Evolutionary conservation across 2,888 invertebrate species (phyloP), one percentile per base, ranked within the genome.

Genomic region (Epistrophella euchroma): DNA sequence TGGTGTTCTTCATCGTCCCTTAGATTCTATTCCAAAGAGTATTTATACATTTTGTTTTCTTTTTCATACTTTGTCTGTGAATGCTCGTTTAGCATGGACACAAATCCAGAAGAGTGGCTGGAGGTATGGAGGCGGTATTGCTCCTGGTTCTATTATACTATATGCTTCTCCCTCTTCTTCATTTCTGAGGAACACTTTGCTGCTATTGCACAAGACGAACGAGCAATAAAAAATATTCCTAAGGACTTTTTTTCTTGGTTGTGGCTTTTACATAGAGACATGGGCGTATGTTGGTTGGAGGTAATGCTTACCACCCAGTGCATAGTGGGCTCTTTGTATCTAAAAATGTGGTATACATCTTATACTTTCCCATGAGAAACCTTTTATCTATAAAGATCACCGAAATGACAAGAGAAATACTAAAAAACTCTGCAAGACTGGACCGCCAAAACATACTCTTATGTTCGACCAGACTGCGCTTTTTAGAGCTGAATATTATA

Each of bases 151-250:
- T 64, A 77, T 77, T 70, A 13, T 35, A 50, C 7, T 25, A 25
- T 66, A 73, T 81, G 70, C 52, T 60, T 55, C 15, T 13, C 22
- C 43, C 52, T 80, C 71, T 50, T 71, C 71, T 82, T 68, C 17
- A 58, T 40, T 77, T 62, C 64, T 17, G 68, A 66, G 76, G 80
- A 50, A 68, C 72, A 81, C 60, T 82, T 10, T 52, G 25, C 52
- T 52, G 3, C 15, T 52, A 25, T 40, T 56, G 71, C 66, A 74
- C 73, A 82, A 86, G 82, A 86, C 82, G 82, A 74, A 86, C 70
- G 77, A 86, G 82, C 82, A 77, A 82, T 86, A 86, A 86, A 86
- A 86, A 78, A 78, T 86, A 82, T 86, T 82, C 64, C 64, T 60
- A 71, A 78, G 86, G 86, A 86, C 82, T 77, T 68, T 50, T 37